These are phyloP conservation scores for Helicoverpa zea DNA, from an alignment of 1,140 invertebrate species.

Conservation along the genomic window DNA sequence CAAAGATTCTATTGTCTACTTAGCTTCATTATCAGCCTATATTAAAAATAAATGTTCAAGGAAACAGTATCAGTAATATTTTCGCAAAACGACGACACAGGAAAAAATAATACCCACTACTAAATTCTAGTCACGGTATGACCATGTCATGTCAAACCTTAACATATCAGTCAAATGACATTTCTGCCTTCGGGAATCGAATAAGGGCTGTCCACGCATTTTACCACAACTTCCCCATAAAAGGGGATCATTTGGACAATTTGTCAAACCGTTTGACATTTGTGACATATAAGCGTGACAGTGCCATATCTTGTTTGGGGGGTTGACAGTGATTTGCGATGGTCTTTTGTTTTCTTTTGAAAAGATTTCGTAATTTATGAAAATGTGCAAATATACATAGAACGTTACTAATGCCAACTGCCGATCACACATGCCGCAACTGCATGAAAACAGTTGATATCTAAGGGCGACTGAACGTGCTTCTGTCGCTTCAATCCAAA, in stretches of 20 bases:
- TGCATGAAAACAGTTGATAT: too few species aligned
- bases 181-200: constrained; percentile 1
- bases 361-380: background rate
- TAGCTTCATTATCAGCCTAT: too few species aligned
- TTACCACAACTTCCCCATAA: background rate
- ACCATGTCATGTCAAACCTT: background rate
- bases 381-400: background rate
- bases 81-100: background rate
- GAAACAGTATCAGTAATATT: too few species aligned
- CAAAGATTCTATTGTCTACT: too few species aligned
- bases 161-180: background rate
- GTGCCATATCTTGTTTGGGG: background rate
- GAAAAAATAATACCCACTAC: background rate
- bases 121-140: background rate
- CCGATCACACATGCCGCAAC: too few species aligned
- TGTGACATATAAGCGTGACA: background rate
- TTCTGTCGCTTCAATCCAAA: too few species aligned
- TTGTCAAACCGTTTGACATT: background rate
- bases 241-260: constrained; percentile 1
- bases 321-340: background rate
- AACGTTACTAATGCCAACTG: too few species aligned
- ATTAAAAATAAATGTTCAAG: too few species aligned
- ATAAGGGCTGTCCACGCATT: background rate
- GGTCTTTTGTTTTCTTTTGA: background rate
- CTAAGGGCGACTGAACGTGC: too few species aligned